Percentiles rank a stretch among this genome's conserved stretches.
These are phyloP conservation scores for Nothocercus nigrocapillus DNA, from an alignment of 2,113 vertebrate genomes.

Conservation along the genomic window DNA sequence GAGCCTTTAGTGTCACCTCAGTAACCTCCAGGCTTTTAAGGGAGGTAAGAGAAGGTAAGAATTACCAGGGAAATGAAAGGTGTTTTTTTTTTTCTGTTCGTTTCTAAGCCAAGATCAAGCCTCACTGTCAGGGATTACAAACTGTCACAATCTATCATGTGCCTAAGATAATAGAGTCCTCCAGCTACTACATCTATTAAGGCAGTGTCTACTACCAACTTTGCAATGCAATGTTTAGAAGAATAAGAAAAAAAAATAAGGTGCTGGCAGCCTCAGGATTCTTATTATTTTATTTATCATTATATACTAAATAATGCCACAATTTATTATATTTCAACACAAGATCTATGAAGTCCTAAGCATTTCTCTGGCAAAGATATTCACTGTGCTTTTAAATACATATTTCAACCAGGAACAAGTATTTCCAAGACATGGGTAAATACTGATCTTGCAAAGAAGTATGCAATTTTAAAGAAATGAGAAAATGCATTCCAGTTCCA, in stretches of 20 bases:
- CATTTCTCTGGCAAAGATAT: background rate
- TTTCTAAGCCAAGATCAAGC: background rate
- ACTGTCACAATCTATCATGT: background rate
- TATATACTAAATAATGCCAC: background rate
- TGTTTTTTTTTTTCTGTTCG: background rate
- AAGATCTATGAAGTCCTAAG: background rate
- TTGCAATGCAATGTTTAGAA: background rate
- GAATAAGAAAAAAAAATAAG: background rate
- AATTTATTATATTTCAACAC: background rate
- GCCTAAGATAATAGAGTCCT: background rate
- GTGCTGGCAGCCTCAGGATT: background rate
- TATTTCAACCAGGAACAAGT: background rate
- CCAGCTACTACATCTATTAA: background rate
- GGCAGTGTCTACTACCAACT: background rate
- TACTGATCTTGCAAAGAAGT: background rate
- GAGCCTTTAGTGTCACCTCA: background rate
- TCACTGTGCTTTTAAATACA: background rate
- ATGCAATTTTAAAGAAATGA: conserved; percentile 8
- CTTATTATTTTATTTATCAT: background rate
- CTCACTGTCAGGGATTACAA: background rate
- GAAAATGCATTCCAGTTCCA: conserved; percentile 44
- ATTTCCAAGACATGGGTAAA: conserved; percentile 1
- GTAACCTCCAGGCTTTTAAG: background rate
- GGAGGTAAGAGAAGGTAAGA: background rate
- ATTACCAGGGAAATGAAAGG: background rate